Evolutionary conservation across 2,113 vertebrate species (phyloP).

Genomic region (Sebastes fasciatus): DNA sequence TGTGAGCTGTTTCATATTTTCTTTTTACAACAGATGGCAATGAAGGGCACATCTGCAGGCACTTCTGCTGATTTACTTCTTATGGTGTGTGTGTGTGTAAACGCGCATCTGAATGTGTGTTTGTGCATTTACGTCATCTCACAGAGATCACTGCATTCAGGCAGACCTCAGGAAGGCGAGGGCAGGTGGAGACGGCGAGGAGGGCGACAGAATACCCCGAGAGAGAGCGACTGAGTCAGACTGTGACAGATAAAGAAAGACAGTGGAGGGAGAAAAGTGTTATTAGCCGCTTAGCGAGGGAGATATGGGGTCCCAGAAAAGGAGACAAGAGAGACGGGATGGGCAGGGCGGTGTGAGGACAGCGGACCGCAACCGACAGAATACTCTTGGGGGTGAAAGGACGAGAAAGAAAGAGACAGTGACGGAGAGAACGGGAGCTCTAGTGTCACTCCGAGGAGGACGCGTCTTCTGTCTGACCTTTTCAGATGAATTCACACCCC

Average conservation of each 20-base stretch:
- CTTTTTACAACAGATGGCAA: conserved; percentile 65
- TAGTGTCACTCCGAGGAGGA: conserved; percentile 53
- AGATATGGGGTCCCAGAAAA: conserved; percentile 22
- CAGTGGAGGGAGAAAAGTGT: conserved; percentile 29
- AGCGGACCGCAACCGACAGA: conserved; percentile 8
- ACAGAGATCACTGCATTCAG: background rate
- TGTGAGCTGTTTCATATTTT: conserved; percentile 30
- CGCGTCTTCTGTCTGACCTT: conserved; percentile 71
- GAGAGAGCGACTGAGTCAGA: conserved; percentile 36
- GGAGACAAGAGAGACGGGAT: background rate
- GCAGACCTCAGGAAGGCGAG: conserved; percentile 3
- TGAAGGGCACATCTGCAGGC: conserved; percentile 71
- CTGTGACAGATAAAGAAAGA: conserved; percentile 39
- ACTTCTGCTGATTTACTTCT: conserved; percentile 62
- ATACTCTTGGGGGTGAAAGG: conserved; percentile 37
- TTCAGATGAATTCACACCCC: conserved; percentile 64
- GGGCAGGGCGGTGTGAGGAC: conserved; percentile 1
- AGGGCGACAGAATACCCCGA: conserved; percentile 1
- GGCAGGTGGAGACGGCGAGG: conserved; percentile 23
- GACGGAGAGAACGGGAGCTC: conserved; percentile 36
- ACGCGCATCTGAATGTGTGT: background rate
- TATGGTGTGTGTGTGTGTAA: background rate
- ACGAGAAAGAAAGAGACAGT: conserved; percentile 56
- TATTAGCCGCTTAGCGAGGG: conserved; percentile 14
- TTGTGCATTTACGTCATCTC: conserved; percentile 36